Evolutionary conservation across 35 echinoderm and acorn worm genomes (phyloP), one percentile per base, ranked within the genome.

Genomic region (Apostichopus japonicus): DNA sequence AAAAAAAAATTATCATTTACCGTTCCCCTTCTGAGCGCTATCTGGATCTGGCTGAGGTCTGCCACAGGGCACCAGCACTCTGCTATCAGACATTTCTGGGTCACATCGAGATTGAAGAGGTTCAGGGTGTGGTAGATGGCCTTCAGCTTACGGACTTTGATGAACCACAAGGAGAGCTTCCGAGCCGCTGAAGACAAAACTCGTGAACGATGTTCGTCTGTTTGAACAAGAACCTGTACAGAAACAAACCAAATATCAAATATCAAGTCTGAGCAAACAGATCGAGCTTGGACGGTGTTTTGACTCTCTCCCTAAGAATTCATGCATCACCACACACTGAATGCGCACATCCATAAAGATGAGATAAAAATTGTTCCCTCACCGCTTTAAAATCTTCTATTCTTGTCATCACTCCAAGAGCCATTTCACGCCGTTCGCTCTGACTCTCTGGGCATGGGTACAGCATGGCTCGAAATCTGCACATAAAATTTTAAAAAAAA

Each of bases 51-150:
- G 16, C 91, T 87, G 56, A 97, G 88, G 62, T 97, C 93, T 67
- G 91, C 54, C 9, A 95, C 93, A 21, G 96, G 96, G 62, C 96
- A 97, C 96, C 96, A 97, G 80, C 96, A 97, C 73, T 97, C 96
- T 17, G 93, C 96, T 81, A 97, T 97, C 33, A 97, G 93, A 92
- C 96, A 97, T 58, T 93, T 97, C 87, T 97, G 93, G 53, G 96
- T 97, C 24, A 97, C 96, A 55, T 97, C 96, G 33, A 97, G 91
- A 55, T 97, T 97, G 80, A 97, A 97, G 56, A 97, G 91, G 56
- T 97, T 97, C 77, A 97, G 80, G 80, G 96, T 97, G 87, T 97
- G 96, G 87, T 97, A 97, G 79, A 97, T 94, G 25, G 95, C 95
- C 72, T 97, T 97, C 70, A 94, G 77, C 77, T 97, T 97, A 58